Percentiles rank a stretch among this genome's conserved stretches.
phyloP scores from a whole-genome alignment of 2,113 vertebrate genomes.

The Aphyosemion australe region DNA sequence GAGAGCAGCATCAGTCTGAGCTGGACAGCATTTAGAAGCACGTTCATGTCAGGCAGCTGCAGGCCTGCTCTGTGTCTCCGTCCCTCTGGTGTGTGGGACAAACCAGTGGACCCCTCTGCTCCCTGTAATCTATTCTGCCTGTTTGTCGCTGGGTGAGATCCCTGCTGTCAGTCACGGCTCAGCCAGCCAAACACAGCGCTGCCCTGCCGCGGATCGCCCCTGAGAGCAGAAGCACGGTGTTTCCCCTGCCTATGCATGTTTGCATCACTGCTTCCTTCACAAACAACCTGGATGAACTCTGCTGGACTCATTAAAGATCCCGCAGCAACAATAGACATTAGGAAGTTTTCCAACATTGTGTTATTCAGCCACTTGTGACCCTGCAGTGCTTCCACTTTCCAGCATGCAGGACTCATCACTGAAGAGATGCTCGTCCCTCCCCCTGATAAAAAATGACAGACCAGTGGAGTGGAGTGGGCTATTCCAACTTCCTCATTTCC shows the following conservation, averaged over 20 bases:
- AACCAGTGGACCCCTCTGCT: slow-evolving; percentile 43
- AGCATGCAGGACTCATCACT: slow-evolving; percentile 28
- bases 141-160: slow-evolving; percentile 54
- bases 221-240: neutral
- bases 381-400: slow-evolving; percentile 32
- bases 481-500: slow-evolving; percentile 65
- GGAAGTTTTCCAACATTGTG: slow-evolving; percentile 32
- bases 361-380: slow-evolving; percentile 30
- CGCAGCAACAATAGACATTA: slow-evolving; percentile 27
- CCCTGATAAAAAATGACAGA: slow-evolving; percentile 54
- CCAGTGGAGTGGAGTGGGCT: slow-evolving; percentile 41
- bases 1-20: slow-evolving; percentile 44
- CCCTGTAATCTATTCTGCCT: slow-evolving; percentile 56
- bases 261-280: slow-evolving; percentile 4
- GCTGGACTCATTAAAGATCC: slow-evolving; percentile 27
- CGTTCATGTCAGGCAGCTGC: slow-evolving; percentile 22
- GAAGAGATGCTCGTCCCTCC: slow-evolving; percentile 37
- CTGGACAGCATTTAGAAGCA: slow-evolving; percentile 42
- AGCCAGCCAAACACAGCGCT: slow-evolving; percentile 34
- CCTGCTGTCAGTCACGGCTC: slow-evolving; percentile 58
- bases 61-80: slow-evolving; percentile 38
- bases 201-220: slow-evolving; percentile 20
- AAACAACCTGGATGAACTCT: slow-evolving; percentile 30
- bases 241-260: neutral
- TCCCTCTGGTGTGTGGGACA: slow-evolving; percentile 49